Evolutionary conservation across 1,140 invertebrate species (phyloP).

Genomic region (Spodoptera frugiperda): DNA sequence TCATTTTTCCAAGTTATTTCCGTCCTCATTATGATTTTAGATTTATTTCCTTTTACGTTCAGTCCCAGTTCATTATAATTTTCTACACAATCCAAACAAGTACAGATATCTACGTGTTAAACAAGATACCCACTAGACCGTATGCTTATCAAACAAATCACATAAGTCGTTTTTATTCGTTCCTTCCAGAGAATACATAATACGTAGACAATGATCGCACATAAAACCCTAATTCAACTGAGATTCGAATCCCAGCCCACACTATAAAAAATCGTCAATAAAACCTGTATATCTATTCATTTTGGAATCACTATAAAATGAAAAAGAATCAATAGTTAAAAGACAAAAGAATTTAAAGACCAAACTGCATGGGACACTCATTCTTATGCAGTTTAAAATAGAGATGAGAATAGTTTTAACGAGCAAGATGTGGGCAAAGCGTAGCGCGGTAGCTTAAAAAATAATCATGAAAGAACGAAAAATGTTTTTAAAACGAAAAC

Average conservation of each 20-base stretch:
- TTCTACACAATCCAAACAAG: too few relatives aligned
- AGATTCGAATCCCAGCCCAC: slow-evolving; percentile 34
- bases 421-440: slow-evolving; percentile 65
- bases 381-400: slow-evolving; percentile 51
- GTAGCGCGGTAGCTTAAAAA: slow-evolving; percentile 69
- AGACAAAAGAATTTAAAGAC: slow-evolving; percentile 66
- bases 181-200: slow-evolving; percentile 40
- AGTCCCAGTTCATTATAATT: too few relatives aligned
- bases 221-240: slow-evolving; percentile 46
- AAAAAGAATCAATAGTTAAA: slow-evolving; percentile 65
- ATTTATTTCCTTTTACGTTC: not conserved
- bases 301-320: slow-evolving; percentile 56
- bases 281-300: slow-evolving; percentile 48
- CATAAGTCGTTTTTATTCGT: slow-evolving; percentile 39
- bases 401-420: slow-evolving; percentile 56
- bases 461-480: slow-evolving; percentile 77
- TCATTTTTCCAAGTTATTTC: slow-evolving; percentile 40
- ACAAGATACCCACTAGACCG: not conserved
- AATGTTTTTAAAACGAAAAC: slow-evolving; percentile 80
- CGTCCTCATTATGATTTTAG: slow-evolving; percentile 8
- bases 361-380: slow-evolving; percentile 52
- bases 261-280: slow-evolving; percentile 43
- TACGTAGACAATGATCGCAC: slow-evolving; percentile 44
- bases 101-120: not conserved
- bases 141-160: slow-evolving; percentile 23